A percentile compares a stretch with the other conserved stretches of the same genome.
phyloP scores from a whole-genome alignment of 2,113 vertebrate species.

The Urocolius indicus region DNA sequence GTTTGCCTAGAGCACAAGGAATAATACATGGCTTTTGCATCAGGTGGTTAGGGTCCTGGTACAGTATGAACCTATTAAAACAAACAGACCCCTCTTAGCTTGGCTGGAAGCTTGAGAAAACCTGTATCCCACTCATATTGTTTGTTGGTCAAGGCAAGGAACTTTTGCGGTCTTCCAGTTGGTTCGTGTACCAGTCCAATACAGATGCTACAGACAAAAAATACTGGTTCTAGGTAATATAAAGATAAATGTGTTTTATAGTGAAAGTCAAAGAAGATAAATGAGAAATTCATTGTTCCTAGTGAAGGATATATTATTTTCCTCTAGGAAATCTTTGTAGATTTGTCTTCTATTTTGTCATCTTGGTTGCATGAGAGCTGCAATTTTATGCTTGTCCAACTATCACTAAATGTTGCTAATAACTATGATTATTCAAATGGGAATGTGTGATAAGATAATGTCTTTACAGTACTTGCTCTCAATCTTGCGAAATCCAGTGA shows the following conservation, averaged over 20 bases:
- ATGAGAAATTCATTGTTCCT: background rate
- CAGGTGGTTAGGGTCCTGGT: background rate
- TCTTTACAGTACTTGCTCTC: background rate
- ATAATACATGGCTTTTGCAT: background rate
- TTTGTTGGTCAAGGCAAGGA: background rate
- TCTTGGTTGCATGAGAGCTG: rapidly evolving
- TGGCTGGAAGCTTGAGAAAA: background rate
- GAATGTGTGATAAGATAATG: background rate
- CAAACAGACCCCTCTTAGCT: background rate
- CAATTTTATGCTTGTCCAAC: background rate
- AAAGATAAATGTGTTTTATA: background rate
- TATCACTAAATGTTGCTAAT: background rate
- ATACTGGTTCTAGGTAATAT: background rate
- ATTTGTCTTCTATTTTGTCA: background rate
- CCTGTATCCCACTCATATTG: background rate
- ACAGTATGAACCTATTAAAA: background rate
- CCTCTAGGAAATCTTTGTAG: background rate
- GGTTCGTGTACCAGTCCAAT: background rate
- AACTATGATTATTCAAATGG: background rate
- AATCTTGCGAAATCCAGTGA: background rate
- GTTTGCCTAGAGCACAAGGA: background rate
- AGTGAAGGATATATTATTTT: background rate
- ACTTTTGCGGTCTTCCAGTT: background rate
- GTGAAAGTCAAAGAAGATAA: background rate
- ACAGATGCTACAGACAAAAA: background rate